A percentile compares a stretch with the other conserved stretches of the same genome.
Evolutionary conservation across 1,140 invertebrate genomes (phyloP).

Genomic region (Drosophila ercepeae): DNA sequence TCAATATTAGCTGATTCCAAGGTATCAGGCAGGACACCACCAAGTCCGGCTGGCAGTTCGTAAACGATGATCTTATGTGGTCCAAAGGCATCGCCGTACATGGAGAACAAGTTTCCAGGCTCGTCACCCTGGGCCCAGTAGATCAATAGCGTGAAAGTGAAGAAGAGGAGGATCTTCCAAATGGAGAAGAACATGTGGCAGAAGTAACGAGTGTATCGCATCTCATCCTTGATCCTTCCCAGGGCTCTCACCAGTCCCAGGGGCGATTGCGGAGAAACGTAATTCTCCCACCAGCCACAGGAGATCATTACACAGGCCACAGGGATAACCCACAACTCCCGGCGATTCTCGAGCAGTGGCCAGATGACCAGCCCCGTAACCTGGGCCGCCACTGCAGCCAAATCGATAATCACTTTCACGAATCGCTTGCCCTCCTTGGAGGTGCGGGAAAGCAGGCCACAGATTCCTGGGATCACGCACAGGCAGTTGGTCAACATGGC

Average conservation of each 20-base stretch:
- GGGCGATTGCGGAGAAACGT: constrained; percentile 92
- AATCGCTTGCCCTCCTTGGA: constrained; percentile 91
- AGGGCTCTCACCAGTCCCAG: constrained; percentile 92
- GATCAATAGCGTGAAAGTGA: constrained; percentile 89
- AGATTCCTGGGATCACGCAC: constrained; percentile 91
- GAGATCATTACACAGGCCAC: constrained; percentile 93
- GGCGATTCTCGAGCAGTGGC: constrained; percentile 90
- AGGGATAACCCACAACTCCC: constrained; percentile 92
- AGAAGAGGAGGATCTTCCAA: constrained; percentile 94
- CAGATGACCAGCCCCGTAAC: constrained; percentile 95
- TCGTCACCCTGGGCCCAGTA: constrained; percentile 90
- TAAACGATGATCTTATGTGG: constrained; percentile 91
- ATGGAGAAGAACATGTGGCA: constrained; percentile 94
- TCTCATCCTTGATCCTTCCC: constrained; percentile 91
- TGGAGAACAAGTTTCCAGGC: constrained; percentile 90
- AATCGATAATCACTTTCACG: constrained; percentile 92
- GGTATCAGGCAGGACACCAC: constrained; percentile 88
- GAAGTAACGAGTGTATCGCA: constrained; percentile 93
- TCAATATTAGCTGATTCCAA: constrained; percentile 89
- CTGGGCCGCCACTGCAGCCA: constrained; percentile 92
- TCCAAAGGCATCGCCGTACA: constrained; percentile 90
- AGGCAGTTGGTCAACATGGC: constrained; percentile 97
- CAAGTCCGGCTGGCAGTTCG: constrained; percentile 86
- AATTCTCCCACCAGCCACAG: constrained; percentile 98
- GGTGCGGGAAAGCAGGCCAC: constrained; percentile 91